Percentiles rank a stretch among this genome's conserved stretches.
Evolutionary conservation across 1,140 invertebrate genomes (phyloP).

Genomic region (Caenorhabditis inopinata): DNA sequence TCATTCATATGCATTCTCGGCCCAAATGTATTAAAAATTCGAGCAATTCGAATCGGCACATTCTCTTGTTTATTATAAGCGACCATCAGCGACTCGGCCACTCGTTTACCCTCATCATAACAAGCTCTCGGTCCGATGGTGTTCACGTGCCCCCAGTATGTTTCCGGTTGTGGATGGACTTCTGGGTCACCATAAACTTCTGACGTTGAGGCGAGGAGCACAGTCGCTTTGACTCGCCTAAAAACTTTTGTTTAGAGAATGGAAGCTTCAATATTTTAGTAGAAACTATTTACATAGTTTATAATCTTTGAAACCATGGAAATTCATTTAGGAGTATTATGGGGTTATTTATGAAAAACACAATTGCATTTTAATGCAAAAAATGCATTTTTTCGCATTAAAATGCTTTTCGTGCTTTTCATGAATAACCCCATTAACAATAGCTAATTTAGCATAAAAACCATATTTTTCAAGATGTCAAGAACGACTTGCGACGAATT

Average conservation of each 20-base stretch:
- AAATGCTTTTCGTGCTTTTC: too few species aligned
- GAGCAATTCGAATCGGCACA: slow-evolving; percentile 87
- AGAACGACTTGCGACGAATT: too few species aligned
- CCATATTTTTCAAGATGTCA: too few species aligned
- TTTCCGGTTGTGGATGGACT: slow-evolving; percentile 89
- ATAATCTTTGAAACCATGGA: too few species aligned
- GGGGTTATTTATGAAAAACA: too few species aligned
- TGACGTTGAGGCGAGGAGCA: slow-evolving; percentile 94
- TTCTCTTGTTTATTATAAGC: slow-evolving; percentile 90
- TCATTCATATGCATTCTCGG: slow-evolving; percentile 99
- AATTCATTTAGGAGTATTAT: too few species aligned
- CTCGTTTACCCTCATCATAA: slow-evolving; percentile 97
- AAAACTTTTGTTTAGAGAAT: neutral
- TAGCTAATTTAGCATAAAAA: too few species aligned
- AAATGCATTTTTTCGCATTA: too few species aligned
- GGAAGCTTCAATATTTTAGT: neutral
- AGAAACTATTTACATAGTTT: neutral
- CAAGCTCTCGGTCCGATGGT: slow-evolving; percentile 92
- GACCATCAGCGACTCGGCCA: slow-evolving; percentile 92
- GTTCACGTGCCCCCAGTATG: slow-evolving; percentile 98
- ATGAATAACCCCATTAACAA: too few species aligned
- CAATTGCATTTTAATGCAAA: too few species aligned
- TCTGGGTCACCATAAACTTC: slow-evolving; percentile 98
- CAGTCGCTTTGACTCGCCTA: slow-evolving; percentile 85
- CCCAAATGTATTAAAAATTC: slow-evolving; percentile 99